Base-by-base conservation (phyloP, 2,888 invertebrate genomes). In the Lochmaea capreae region DNA sequence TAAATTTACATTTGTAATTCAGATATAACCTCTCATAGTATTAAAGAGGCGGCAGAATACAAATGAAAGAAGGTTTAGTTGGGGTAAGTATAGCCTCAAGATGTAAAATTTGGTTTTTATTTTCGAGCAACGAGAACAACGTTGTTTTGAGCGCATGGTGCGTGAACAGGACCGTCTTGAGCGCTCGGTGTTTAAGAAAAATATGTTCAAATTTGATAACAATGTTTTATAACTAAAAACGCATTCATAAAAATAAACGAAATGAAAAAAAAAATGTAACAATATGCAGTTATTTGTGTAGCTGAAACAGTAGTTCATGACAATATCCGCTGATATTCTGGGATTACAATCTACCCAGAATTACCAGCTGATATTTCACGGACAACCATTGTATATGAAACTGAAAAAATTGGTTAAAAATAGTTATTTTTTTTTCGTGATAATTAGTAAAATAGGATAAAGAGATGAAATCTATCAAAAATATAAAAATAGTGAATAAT, bases 311-410 rank as follows among this genome's bases (percentile, higher is more conserved):
- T 81, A 82, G 83, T 85, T 86, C 84, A 84, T 86, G 86, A 83
- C 79, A 87, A 95, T 95, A 96, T 92, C 95, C 95, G 92, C 92
- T 90, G 92, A 93, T 92, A 95, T 92, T 91, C 95, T 95, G 95
- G 93, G 93, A 88, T 85, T 86, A 87, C 12, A 85, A 87, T 88
- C 84, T 74, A 90, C 94, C 95, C 95, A 95, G 95, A 96, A 97
- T 97, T 97, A 97, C 97, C 96, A 96, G 96, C 96, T 97, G 97
- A 97, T 97, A 97, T 97, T 97, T 95, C 91, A 90, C 89, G 89
- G 85, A 84, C 85, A 83, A 81, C 84, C 84, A 84, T 80, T 73
- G 62, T 14, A 11, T 61, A 72, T 78, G 70, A 76, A 68, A 79
- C 79, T 79, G 77, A 75, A 78, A 78, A 26, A 71, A 72, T 59